phyloP scores from a whole-genome alignment of 2,113 vertebrate genomes.

The Beaufortia kweichowensis region DNA sequence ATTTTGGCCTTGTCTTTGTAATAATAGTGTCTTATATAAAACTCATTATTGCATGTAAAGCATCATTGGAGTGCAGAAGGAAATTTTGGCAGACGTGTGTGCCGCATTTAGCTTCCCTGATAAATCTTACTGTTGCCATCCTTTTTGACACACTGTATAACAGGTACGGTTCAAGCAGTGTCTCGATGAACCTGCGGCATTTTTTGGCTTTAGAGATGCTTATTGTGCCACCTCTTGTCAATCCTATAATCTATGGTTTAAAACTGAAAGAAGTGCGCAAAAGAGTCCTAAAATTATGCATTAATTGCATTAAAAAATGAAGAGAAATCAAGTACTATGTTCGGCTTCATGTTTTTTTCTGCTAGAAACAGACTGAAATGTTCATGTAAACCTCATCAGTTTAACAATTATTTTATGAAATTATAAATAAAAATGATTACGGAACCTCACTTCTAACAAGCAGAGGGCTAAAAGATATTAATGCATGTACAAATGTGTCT shows the following conservation, averaged over 20 bases:
- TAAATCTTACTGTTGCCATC: conserved; percentile 38
- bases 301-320: background rate
- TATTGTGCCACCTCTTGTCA: background rate
- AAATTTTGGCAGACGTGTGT: conserved; percentile 51
- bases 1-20: background rate
- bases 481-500: no score
- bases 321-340: background rate
- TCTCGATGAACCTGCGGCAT: background rate
- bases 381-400: no score
- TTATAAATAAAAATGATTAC: no score
- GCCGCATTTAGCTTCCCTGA: conserved; percentile 40
- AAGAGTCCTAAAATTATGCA: background rate
- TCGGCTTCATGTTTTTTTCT: background rate
- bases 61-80: conserved; percentile 38
- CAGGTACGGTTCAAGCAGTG: conserved; percentile 21
- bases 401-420: no score
- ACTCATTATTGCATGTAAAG: conserved; percentile 26
- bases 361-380: no score
- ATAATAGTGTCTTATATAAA: conserved; percentile 40
- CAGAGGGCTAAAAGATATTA: no score
- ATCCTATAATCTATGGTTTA: conserved; percentile 14
- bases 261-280: background rate
- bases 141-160: conserved; percentile 37
- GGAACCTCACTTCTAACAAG: no score
- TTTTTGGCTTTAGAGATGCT: conserved; percentile 28